Evolutionary conservation across 2,113 vertebrate genomes (phyloP), one percentile per base, ranked within the genome.

Genomic region (Orycteropus afer): DNA sequence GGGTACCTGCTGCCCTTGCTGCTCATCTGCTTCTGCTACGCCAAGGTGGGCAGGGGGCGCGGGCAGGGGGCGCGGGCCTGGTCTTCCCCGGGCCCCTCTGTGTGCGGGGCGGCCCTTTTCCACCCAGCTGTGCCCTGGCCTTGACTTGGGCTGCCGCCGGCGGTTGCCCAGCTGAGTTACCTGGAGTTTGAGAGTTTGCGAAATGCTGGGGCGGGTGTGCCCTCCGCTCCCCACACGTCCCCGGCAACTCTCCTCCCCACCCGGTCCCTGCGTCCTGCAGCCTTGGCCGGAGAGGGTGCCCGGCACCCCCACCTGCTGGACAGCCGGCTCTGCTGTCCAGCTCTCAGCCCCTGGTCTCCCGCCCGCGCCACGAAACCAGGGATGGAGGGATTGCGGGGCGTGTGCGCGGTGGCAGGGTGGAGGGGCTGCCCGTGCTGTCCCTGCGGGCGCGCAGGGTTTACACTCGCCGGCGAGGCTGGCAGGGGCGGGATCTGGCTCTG

Each of bases 1-100:
- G 99, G 99, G 0, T 99, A 99, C 76, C 98, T 99, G 95, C 96
- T 99, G 86, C 99, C 99, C 0, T 98, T 99, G 81, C 98, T 99
- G 96, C 99, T 99, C 47, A 99, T 99, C 94, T 99, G 99, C 87
- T 99, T 99, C 98, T 99, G 99, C 98, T 99, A 99, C 10, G 98
- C 99, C 95, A 99, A 99, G 99, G 99, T 99, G 98, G 59, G 0
- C 0, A 15, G 12, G 7, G 51, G 49, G 17, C 1, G 23, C 3
- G 25, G 51, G 40, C 42, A 5, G 1, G 11, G 18, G 40, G 87
- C 7, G 49, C 22, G 47, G 42, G n/a, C 12, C 2, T 3, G 34
- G 13, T 42, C 4, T 49, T 1, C 15, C 47, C n/a, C 7, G 53
- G 25, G 25, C 29, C 0, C n/a, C 0, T 10, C 1, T 17, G 18